Percentiles rank a stretch among this genome's conserved stretches.
phyloP scores from a whole-genome alignment of 2,888 invertebrate species.

The Cremastinae sp. region DNA sequence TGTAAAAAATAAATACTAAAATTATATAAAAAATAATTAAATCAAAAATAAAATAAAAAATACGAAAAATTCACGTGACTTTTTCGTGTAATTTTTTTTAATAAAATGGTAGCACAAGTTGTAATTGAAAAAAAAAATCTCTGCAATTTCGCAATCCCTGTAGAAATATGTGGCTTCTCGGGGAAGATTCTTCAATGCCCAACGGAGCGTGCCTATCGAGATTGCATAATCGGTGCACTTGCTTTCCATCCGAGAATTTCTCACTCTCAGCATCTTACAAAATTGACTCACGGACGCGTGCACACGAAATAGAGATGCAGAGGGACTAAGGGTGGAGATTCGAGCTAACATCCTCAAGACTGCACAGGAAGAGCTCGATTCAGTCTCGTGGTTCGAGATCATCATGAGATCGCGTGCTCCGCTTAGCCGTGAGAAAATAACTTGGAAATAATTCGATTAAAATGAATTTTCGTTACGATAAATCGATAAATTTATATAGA shows the following conservation, averaged over 20 bases:
- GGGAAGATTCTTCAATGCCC: conserved; percentile 10
- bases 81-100: too few species aligned
- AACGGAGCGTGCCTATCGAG: conserved; percentile 3
- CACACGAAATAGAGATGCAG: neutral
- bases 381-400: conserved; percentile 1
- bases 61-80: too few species aligned
- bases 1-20: too few species aligned
- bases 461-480: too few species aligned
- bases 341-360: conserved; percentile 22
- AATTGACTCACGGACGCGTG: neutral
- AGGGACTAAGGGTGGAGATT: neutral
- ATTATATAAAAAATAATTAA: too few species aligned
- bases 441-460: neutral
- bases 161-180: too few species aligned
- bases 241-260: neutral
- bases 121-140: neutral
- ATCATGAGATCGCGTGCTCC: conserved; percentile 20
- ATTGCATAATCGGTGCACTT: conserved; percentile 24
- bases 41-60: too few species aligned
- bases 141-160: too few species aligned
- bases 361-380: conserved; percentile 22
- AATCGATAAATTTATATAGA: too few species aligned
- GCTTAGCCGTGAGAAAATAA: neutral
- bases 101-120: too few species aligned
- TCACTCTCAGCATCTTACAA: conserved; percentile 4